These are phyloP conservation scores for Tamandua tetradactyla DNA, from an alignment of 2,797 vertebrate genomes.

Conservation along the genomic window DNA sequence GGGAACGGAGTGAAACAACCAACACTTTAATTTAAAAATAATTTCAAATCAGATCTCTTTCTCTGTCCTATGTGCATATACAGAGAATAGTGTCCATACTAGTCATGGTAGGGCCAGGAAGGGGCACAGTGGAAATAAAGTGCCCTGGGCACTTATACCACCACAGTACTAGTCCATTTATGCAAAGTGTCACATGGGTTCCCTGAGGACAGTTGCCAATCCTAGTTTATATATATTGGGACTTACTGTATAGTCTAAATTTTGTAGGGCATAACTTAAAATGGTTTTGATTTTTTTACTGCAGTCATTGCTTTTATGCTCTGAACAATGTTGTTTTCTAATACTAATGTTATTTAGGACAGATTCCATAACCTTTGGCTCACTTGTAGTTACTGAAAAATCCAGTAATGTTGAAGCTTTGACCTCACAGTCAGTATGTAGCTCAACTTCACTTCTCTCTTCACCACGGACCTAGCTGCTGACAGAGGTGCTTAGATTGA, in stretches of 20 bases:
- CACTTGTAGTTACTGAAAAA: constrained; percentile 10
- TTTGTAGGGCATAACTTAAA: not conserved
- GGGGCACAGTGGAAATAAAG: not conserved
- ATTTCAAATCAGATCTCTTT: not conserved
- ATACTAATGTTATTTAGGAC: not conserved
- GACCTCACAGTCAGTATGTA: not conserved
- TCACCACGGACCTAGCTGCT: not conserved
- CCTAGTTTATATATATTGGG: not conserved
- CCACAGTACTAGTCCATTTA: not conserved
- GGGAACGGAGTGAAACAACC: not conserved
- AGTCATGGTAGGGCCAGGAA: not conserved
- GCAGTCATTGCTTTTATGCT: not conserved
- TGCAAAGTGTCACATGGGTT: not conserved
- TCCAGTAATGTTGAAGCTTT: not conserved
- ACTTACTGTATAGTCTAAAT: not conserved
- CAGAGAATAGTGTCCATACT: not conserved
- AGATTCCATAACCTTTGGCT: not conserved
- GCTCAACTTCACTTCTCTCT: not conserved
- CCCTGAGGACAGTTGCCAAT: not conserved
- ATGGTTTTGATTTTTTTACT: not conserved
- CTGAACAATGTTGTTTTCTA: not conserved
- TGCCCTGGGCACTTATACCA: not conserved
- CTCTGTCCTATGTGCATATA: not conserved
- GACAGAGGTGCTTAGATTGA: not conserved
- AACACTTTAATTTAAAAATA: not conserved